Percentiles rank a stretch among this genome's conserved stretches.
phyloP scores from a whole-genome alignment of 2,797 vertebrate genomes.

The Tympanoctomys barrerae region DNA sequence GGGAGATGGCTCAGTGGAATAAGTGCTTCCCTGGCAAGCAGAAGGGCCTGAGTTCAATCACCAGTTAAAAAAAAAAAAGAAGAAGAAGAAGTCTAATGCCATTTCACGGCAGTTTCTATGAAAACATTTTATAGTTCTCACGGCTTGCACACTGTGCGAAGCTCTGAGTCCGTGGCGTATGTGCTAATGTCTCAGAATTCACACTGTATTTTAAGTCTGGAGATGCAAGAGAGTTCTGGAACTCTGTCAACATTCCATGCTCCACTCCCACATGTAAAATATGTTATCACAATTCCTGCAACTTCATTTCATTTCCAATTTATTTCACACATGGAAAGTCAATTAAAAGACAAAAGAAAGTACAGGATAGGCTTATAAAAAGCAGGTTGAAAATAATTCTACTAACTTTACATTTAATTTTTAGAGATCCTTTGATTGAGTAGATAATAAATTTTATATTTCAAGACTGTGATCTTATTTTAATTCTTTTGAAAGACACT shows the following conservation, averaged over 20 bases:
- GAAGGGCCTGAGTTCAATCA: too few species aligned
- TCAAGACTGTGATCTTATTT: background rate
- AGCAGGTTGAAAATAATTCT: background rate
- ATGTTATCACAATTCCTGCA: background rate
- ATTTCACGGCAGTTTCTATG: slow-evolving; percentile 30
- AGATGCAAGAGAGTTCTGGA: slow-evolving; percentile 48
- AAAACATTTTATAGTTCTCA: slow-evolving; percentile 62
- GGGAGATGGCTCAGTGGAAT: too few species aligned
- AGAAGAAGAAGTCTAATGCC: background rate
- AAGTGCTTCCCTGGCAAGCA: too few species aligned
- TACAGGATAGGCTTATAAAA: background rate
- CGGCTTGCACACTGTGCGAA: slow-evolving; percentile 29
- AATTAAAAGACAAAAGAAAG: slow-evolving; percentile 21
- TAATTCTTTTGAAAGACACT: slow-evolving; percentile 26
- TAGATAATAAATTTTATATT: slow-evolving; percentile 27
- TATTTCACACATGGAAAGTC: slow-evolving; percentile 12
- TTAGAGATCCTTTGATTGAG: background rate
- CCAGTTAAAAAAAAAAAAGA: too few species aligned
- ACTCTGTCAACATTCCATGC: slow-evolving; percentile 46
- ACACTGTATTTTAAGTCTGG: slow-evolving; percentile 50
- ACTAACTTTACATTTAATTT: background rate
- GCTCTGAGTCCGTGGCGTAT: slow-evolving; percentile 29
- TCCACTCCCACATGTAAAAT: slow-evolving; percentile 30
- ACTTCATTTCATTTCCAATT: slow-evolving; percentile 8
- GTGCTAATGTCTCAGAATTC: slow-evolving; percentile 60